Evolutionary conservation across 2,888 invertebrate genomes (phyloP).

Genomic region (Volucella zonaria): DNA sequence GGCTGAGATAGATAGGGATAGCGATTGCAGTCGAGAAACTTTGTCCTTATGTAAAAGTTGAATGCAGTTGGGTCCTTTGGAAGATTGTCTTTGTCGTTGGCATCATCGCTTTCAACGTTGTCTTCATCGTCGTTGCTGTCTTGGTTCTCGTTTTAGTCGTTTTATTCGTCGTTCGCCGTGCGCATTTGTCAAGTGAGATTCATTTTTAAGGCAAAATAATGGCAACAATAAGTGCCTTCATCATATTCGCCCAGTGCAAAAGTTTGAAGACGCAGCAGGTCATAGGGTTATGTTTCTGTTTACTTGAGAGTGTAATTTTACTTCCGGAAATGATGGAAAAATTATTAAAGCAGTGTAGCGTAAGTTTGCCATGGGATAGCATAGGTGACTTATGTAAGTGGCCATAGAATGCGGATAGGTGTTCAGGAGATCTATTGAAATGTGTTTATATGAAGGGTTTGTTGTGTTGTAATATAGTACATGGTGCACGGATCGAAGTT

Average conservation of each 20-base stretch:
- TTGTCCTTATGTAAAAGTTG: constrained; percentile 49
- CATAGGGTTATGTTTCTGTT: constrained; percentile 66
- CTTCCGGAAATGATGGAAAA: constrained; percentile 68
- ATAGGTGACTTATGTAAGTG: not conserved
- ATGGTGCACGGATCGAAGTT: not conserved
- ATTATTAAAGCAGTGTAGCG: constrained; percentile 52
- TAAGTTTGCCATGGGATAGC: constrained; percentile 21
- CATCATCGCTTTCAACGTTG: not conserved
- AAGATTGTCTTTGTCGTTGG: constrained; percentile 35
- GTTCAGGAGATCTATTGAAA: constrained; percentile 14
- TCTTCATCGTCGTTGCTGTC: constrained; percentile 19
- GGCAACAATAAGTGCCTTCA: constrained; percentile 72
- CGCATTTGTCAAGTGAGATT: constrained; percentile 71
- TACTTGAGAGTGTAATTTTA: constrained; percentile 54
- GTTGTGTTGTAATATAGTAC: not conserved
- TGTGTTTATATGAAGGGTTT: constrained; percentile 20
- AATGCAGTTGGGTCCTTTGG: constrained; percentile 29
- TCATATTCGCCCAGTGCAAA: constrained; percentile 60
- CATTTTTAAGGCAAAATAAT: constrained; percentile 72
- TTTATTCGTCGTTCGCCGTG: constrained; percentile 34
- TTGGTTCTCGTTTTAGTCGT: constrained; percentile 15
- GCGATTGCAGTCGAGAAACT: constrained; percentile 64
- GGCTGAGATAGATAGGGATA: constrained; percentile 11
- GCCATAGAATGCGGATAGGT: not conserved
- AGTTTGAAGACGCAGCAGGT: constrained; percentile 68